phyloP scores from a whole-genome alignment of 2,113 vertebrate species.

The Chaetodon trifascialis region DNA sequence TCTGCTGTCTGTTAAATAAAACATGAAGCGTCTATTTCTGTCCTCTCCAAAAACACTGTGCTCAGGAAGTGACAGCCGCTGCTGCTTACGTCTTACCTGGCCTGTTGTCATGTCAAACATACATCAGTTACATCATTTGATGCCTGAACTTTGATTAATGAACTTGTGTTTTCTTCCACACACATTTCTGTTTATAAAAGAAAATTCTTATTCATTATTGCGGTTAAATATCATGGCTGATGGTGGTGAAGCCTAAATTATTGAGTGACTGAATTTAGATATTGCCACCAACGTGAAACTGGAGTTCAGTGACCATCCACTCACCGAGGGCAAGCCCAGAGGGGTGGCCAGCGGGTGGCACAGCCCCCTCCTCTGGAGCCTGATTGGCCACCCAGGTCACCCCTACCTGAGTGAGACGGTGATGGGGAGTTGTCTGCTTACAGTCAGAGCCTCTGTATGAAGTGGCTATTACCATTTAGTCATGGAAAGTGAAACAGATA shows the following conservation, averaged over 20 bases:
- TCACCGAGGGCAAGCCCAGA: too few species aligned
- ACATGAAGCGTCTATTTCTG: slow-evolving; percentile 69
- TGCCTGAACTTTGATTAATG: neutral
- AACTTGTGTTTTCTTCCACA: neutral
- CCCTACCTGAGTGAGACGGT: too few species aligned
- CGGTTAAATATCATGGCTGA: neutral
- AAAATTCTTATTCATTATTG: neutral
- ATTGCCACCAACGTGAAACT: too few species aligned
- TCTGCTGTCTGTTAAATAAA: slow-evolving; percentile 68
- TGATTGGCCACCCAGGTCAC: too few species aligned
- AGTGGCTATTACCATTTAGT: neutral
- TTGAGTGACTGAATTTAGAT: neutral
- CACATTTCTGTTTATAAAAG: neutral
- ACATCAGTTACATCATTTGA: slow-evolving; percentile 1
- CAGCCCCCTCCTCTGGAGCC: too few species aligned
- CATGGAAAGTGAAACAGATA: too few species aligned
- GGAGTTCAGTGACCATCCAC: too few species aligned
- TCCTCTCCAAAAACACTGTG: slow-evolving; percentile 31
- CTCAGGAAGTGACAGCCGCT: slow-evolving; percentile 16
- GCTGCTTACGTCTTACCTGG: neutral
- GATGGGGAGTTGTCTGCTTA: too few species aligned
- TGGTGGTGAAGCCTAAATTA: too few species aligned
- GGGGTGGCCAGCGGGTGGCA: too few species aligned
- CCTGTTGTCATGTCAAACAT: neutral
- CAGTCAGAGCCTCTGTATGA: neutral